Percentiles rank a stretch among this genome's conserved stretches.
These are phyloP conservation scores for Crenuchus spilurus DNA, from an alignment of 2,797 vertebrate species.

Conservation along the genomic window DNA sequence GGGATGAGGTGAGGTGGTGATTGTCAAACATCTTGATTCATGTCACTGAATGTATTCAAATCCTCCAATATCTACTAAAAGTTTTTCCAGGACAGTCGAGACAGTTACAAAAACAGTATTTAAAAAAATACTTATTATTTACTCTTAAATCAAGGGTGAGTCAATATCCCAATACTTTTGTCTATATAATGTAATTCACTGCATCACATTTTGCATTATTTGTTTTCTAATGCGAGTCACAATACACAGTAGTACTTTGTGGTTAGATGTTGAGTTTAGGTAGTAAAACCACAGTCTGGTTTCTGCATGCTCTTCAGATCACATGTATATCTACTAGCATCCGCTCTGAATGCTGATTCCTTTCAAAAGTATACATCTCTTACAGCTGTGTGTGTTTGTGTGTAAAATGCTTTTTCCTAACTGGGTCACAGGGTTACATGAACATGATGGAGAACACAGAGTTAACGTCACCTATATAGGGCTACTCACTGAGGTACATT, in stretches of 20 bases:
- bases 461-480: not conserved
- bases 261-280: not conserved
- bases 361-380: not conserved
- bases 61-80: no score
- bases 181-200: no score
- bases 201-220: not conserved
- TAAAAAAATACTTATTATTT: no score
- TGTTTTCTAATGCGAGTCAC: not conserved
- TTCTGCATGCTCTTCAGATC: not conserved
- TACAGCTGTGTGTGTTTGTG: not conserved
- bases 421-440: constrained; percentile 8
- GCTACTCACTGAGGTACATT: not conserved
- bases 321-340: not conserved
- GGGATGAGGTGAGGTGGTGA: no score
- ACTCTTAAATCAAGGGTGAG: no score
- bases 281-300: not conserved
- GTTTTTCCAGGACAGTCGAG: no score
- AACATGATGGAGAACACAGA: not conserved
- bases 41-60: no score
- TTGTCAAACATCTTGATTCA: no score
- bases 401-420: not conserved
- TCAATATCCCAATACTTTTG: no score
- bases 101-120: no score
- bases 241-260: not conserved
- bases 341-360: not conserved